Percentiles rank a stretch among this genome's conserved stretches.
phyloP scores from a whole-genome alignment of 1,140 invertebrate genomes.

The Amphibalanus amphitrite region DNA sequence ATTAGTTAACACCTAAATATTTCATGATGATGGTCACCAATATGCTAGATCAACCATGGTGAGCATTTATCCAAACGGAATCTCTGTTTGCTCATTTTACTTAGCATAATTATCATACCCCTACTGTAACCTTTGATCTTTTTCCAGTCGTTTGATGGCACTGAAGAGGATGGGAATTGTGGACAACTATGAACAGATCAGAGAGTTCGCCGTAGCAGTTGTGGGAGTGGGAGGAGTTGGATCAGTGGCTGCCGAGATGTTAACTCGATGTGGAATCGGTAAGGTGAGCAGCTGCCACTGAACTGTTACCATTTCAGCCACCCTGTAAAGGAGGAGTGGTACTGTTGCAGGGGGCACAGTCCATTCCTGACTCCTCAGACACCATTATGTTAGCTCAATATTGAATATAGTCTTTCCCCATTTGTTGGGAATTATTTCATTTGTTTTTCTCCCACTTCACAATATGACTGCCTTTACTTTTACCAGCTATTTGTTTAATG shows the following conservation, averaged over 20 bases:
- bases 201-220: slow-evolving; percentile 74
- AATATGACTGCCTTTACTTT: no score
- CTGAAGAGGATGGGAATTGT: slow-evolving; percentile 98
- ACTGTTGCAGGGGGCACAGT: no score
- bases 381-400: no score
- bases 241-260: slow-evolving; percentile 98
- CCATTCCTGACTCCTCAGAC: no score
- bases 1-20: background rate
- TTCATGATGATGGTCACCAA: no score
- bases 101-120: background rate
- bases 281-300: slow-evolving; percentile 46
- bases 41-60: background rate
- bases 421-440: no score
- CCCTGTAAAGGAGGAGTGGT: no score
- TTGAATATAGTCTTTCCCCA: no score
- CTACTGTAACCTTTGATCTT: slow-evolving; percentile 18
- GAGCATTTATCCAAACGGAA: background rate
- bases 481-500: no score
- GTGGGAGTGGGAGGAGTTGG: slow-evolving; percentile 99
- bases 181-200: slow-evolving; percentile 91
- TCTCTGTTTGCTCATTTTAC: slow-evolving; percentile 7
- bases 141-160: slow-evolving; percentile 82
- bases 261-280: slow-evolving; percentile 93
- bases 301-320: no score
- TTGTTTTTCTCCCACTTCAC: no score